Evolutionary conservation across 2,113 vertebrate genomes (phyloP), one percentile per base, ranked within the genome.

Genomic region (Callopanchax toddi): DNA sequence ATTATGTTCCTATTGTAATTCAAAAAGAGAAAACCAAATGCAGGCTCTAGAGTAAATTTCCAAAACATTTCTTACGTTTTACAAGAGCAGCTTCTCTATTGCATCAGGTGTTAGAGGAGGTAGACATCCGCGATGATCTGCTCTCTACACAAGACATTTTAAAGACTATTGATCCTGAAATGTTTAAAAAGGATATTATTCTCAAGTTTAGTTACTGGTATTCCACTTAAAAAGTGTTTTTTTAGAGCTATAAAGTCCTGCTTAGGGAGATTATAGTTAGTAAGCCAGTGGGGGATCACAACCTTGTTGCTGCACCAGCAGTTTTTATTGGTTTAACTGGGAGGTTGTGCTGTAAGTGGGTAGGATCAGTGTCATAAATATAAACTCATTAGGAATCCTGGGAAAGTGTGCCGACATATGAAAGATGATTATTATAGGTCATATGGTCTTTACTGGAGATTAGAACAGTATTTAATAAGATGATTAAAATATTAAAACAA

Each of bases 271-370:
- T 44, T 58, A 43, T 2, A 18, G 39, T 25, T 26, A 2, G 10
- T 9, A 26, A 57, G 22, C 16, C 29, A 60, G 43, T 8, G 29
- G 50, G 17, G 42, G 8, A 49, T 65, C 46, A 34, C 20, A 50
- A 17, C 59, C 5, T 32, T 32, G 8, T 34, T 42, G 44, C 45
- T 37, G 15, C n/a, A 59, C 23, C 37, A 1, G n/a, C n/a, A n/a
- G n/a, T 36, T 42, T 43, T 50, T 56, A 34, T 8, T 25, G 13
- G 36, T 56, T 36, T 9, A 13, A 40, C 5, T 52, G 39, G 37
- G 15, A 25, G 12, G 6, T 1, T 21, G 18, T 10, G 23, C 15
- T 18, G 34, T 52, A 26, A 13, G 17, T 23, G 26, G 6, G 39
- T 0, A 26, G 32, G 51, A 57, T 51, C 21, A 23, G 13, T 39